phyloP scores from a whole-genome alignment of 2,797 vertebrate species.

The Otolemur crassicaudatus region DNA sequence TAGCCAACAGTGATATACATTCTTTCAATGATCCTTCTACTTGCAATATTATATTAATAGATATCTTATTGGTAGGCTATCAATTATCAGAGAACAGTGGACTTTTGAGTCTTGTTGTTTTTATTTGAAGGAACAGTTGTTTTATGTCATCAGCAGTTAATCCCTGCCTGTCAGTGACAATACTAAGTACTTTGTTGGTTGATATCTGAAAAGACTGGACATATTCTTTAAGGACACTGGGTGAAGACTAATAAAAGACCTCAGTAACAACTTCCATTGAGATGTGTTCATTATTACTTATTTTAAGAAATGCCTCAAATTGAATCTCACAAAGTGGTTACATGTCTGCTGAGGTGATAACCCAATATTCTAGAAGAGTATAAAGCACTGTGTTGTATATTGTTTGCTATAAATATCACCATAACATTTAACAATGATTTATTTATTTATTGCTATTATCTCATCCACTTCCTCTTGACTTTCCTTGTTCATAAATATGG shows the following conservation, averaged over 20 bases:
- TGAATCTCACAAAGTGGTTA: background rate
- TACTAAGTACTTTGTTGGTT: background rate
- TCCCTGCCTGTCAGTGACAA: background rate
- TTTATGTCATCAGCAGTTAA: background rate
- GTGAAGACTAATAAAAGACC: slow-evolving; percentile 20
- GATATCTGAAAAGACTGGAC: slow-evolving; percentile 16
- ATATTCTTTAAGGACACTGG: background rate
- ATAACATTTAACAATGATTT: background rate
- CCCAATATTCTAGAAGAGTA: background rate
- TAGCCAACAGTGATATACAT: background rate
- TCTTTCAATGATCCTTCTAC: background rate
- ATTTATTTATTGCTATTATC: background rate
- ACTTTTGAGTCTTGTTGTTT: background rate
- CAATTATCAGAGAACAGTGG: slow-evolving; percentile 4
- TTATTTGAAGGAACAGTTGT: background rate
- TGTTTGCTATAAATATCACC: background rate
- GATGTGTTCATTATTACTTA: background rate
- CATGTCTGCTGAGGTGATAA: background rate
- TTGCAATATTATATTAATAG: background rate
- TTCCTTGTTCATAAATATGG: background rate
- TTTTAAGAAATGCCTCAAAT: slow-evolving; percentile 48
- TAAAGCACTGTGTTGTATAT: background rate
- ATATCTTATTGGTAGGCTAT: background rate
- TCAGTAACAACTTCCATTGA: background rate
- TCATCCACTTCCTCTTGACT: background rate